Evolutionary conservation across 2,888 invertebrate species (phyloP).

Genomic region (Achlya flavicornis): DNA sequence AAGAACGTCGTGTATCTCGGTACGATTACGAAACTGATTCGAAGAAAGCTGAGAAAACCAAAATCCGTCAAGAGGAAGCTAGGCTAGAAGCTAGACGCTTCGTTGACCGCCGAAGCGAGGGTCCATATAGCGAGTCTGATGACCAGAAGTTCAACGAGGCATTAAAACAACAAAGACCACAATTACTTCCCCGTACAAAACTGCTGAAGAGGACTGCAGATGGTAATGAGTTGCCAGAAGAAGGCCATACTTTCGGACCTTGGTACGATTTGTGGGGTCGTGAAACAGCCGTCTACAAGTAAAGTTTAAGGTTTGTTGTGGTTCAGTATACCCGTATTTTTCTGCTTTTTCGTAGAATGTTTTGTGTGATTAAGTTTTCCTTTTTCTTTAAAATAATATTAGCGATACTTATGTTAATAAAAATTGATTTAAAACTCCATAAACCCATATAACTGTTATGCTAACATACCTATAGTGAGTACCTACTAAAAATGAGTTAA

Average conservation of each 20-base stretch:
- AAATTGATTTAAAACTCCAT: too few species aligned
- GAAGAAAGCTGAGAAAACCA: slow-evolving; percentile 80
- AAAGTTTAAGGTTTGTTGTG: slow-evolving; percentile 57
- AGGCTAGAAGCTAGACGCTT: slow-evolving; percentile 72
- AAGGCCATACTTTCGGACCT: slow-evolving; percentile 91
- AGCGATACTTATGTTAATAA: slow-evolving; percentile 15
- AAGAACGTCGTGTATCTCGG: slow-evolving; percentile 68
- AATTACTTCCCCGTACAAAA: slow-evolving; percentile 88
- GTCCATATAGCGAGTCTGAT: slow-evolving; percentile 79
- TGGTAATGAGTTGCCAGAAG: slow-evolving; percentile 78
- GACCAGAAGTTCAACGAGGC: slow-evolving; percentile 83
- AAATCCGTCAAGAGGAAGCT: slow-evolving; percentile 78
- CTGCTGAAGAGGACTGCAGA: slow-evolving; percentile 84
- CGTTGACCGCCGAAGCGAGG: slow-evolving; percentile 70
- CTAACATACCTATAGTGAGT: too few species aligned
- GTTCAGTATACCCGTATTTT: slow-evolving; percentile 33
- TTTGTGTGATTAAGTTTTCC: not conserved
- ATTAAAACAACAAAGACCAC: slow-evolving; percentile 79
- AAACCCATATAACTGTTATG: not conserved
- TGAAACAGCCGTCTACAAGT: slow-evolving; percentile 87
- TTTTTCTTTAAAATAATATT: slow-evolving; percentile 21
- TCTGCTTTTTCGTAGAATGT: slow-evolving; percentile 18
- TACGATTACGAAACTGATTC: slow-evolving; percentile 82
- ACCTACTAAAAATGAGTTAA: too few species aligned
- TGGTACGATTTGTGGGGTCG: slow-evolving; percentile 95